Evolutionary conservation across 1,140 invertebrate genomes (phyloP).

Genomic region (Drosophila lacertosa): DNA sequence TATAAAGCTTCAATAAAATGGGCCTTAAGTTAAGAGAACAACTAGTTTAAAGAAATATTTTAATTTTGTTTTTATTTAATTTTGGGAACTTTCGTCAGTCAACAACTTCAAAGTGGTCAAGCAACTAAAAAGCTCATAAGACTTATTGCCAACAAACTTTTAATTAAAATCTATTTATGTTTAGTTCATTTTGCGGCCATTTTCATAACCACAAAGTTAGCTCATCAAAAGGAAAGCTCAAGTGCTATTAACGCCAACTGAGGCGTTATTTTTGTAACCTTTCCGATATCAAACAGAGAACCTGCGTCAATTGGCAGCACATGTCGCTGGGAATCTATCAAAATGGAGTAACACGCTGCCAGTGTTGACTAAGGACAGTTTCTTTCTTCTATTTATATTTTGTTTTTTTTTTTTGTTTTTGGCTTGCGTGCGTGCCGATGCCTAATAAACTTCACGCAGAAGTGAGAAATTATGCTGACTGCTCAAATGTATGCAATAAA

Average conservation of each 20-base stretch:
- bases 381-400: not conserved
- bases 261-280: not conserved
- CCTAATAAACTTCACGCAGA: constrained; percentile 73
- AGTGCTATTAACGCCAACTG: not conserved
- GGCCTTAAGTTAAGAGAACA: too few species aligned
- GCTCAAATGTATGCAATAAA: constrained; percentile 82
- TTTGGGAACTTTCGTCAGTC: not conserved
- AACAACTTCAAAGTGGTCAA: constrained; percentile 1
- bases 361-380: constrained; percentile 10
- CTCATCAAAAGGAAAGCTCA: not conserved
- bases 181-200: not conserved
- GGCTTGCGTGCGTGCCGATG: constrained; percentile 46
- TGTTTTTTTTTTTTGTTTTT: not conserved
- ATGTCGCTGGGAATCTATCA: constrained; percentile 25
- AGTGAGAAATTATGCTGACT: constrained; percentile 81
- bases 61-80: not conserved
- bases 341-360: constrained; percentile 26
- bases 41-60: too few species aligned
- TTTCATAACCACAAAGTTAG: not conserved
- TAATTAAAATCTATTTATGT: constrained; percentile 11
- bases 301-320: not conserved
- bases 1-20: too few species aligned
- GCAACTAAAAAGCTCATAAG: not conserved
- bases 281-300: not conserved
- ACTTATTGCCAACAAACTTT: not conserved